These are phyloP conservation scores for Nebria ingens DNA, from an alignment of 1,140 invertebrate species.

Conservation along the genomic window DNA sequence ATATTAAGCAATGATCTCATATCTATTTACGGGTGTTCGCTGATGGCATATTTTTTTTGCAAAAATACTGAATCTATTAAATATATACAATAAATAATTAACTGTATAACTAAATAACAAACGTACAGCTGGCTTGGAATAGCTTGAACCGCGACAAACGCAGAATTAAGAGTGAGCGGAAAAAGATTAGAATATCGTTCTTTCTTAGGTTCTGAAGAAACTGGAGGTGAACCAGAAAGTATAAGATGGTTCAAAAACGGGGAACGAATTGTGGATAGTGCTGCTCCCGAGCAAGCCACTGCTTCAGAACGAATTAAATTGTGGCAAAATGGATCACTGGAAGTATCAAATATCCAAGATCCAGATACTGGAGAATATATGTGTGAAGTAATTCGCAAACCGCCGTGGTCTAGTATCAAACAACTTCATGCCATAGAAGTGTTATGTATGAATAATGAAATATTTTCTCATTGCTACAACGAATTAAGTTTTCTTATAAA, in stretches of 20 bases:
- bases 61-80: too few relatives aligned
- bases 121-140: neutral
- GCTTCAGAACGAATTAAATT: slow-evolving; percentile 46
- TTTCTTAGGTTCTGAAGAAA: slow-evolving; percentile 20
- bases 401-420: slow-evolving; percentile 46
- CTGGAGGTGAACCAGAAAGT: slow-evolving; percentile 19
- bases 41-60: too few relatives aligned
- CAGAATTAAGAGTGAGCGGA: neutral
- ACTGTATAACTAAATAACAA: slow-evolving; percentile 1
- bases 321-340: slow-evolving; percentile 57
- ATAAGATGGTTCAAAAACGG: slow-evolving; percentile 49
- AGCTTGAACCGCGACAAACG: too few relatives aligned
- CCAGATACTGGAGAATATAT: slow-evolving; percentile 62
- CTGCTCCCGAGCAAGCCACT: slow-evolving; percentile 23
- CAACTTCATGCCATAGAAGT: slow-evolving; percentile 67
- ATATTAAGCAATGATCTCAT: too few relatives aligned
- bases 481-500: too few relatives aligned
- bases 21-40: too few relatives aligned
- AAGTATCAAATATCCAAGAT: slow-evolving; percentile 47
- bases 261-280: slow-evolving; percentile 50
- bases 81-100: too few relatives aligned
- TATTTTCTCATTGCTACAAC: too few relatives aligned
- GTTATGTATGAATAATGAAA: too few relatives aligned
- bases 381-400: slow-evolving; percentile 51
- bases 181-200: neutral